These are phyloP conservation scores for Onthophagus taurus DNA, from an alignment of 1,140 invertebrate genomes.

Conservation along the genomic window DNA sequence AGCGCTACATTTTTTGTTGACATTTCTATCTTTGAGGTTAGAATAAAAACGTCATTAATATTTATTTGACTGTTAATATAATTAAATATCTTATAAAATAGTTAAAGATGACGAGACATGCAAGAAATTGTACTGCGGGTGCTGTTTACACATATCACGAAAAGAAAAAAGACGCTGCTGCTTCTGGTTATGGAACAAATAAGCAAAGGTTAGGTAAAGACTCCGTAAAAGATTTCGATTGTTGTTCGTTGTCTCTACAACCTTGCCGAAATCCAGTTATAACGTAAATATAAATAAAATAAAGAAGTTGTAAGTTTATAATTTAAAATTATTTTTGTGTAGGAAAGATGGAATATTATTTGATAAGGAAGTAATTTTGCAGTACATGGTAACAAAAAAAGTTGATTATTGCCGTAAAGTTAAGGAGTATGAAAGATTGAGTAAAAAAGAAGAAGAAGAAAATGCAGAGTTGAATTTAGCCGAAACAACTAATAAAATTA, in stretches of 20 bases:
- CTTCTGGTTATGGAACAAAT: conserved; percentile 85
- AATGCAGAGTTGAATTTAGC: conserved; percentile 53
- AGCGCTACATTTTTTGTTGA: no score
- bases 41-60: no score
- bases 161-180: conserved; percentile 89
- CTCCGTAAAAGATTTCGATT: conserved; percentile 96
- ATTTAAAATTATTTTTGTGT: conserved; percentile 22
- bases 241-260: conserved; percentile 93
- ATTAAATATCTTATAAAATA: no score
- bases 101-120: conserved; percentile 85
- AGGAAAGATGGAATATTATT: conserved; percentile 90
- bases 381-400: conserved; percentile 94
- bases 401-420: conserved; percentile 80
- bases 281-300: conserved; percentile 48
- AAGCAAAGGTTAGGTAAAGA: conserved; percentile 85
- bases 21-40: no score
- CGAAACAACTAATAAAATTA: conserved; percentile 59
- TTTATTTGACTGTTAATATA: no score
- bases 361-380: conserved; percentile 94
- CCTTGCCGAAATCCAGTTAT: conserved; percentile 85
- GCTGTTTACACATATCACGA: conserved; percentile 98
- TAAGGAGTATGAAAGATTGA: conserved; percentile 90
- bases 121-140: conserved; percentile 94
- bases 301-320: background rate
- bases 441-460: conserved; percentile 60